Base-by-base conservation (phyloP, 1,140 invertebrate species). In the Caenorhabditis remanei region DNA sequence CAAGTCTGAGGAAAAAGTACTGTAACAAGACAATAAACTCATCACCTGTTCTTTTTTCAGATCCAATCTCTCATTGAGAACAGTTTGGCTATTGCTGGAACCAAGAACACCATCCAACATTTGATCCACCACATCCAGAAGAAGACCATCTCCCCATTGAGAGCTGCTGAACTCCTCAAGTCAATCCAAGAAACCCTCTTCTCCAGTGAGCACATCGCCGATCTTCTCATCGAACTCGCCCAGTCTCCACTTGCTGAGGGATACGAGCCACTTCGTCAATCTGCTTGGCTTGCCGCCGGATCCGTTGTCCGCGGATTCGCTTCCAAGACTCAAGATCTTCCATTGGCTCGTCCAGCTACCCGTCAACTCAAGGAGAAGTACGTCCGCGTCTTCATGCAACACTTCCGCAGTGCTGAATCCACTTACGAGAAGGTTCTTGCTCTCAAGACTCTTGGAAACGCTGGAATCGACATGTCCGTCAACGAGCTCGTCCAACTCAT, bases 371-470 rank as follows among this genome's bases (percentile, higher is more conserved):
- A 82, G 53, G 71, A 83, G 53, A 87, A 83, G 61, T 82, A 79
- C 58, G 75, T 83, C 21, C 56, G 65, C 24, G 61, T 89, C 67
- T n/a, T 89, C 21, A 89, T 67, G 53, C n/a, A 84, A 65, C 85
- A 88, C n/a, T 88, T 89, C 71, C 46, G 87, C 6, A 84, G 85
- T 8, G 50, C 86, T 13, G 71, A 82, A 24, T 58, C 87, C 40
- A 65, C 58, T 19, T 71, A 84, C 46, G 87, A 91, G 48, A 86
- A 89, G 85, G 83, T 91, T 32, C 86, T 91, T 48, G 85, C 86
- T 40, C 48, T 90, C 32, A 90, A 90, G 82, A 88, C 88, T 24
- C 85, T 90, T 46, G 92, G 90, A 56, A 93, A 93, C 83, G 85
- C 90, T n/a, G 92, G 91, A 86, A 82, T 92, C 48, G 86, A 86